Conservation (phyloP, 1,140 invertebrate species). For the Neotoxoptera formosana region DNA sequence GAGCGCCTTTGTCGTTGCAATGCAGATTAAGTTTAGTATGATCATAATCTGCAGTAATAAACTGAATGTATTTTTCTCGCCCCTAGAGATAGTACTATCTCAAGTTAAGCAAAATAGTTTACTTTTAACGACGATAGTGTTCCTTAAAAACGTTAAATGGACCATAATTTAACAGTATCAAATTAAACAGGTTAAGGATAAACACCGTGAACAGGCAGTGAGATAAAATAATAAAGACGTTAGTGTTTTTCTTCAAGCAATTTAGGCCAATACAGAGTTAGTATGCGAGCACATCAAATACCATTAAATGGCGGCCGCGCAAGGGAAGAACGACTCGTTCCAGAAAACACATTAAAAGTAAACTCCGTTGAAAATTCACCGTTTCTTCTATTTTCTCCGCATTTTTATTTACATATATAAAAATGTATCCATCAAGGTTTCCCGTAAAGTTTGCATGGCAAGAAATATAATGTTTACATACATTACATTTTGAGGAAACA, state of each 20-base stretch:
- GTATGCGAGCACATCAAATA: conserved; percentile 42
- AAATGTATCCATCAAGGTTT: background rate
- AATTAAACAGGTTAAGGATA: conserved; percentile 45
- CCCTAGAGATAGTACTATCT: background rate
- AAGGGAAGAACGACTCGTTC: background rate
- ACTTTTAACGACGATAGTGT: conserved; percentile 12
- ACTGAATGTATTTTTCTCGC: conserved; percentile 35
- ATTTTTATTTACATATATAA: background rate
- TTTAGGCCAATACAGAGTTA: conserved; percentile 32
- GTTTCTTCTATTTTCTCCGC: background rate
- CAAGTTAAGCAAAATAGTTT: conserved; percentile 23
- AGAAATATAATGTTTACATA: conserved; percentile 5
- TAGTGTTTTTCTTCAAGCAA: conserved; percentile 47
- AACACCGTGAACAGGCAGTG: conserved; percentile 34
- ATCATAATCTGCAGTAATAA: background rate
- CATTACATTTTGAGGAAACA: background rate
- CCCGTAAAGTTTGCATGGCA: background rate
- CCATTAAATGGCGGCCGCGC: background rate
- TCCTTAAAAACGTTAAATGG: conserved; percentile 27
- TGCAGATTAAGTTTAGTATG: background rate
- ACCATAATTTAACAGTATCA: conserved; percentile 42
- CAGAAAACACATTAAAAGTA: conserved; percentile 37
- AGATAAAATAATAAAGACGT: conserved; percentile 54
- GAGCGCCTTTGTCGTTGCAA: background rate
- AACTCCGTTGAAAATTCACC: conserved; percentile 26